Percentiles rank a stretch among this genome's conserved stretches.
These are phyloP conservation scores for Zosterops hypoxanthus DNA, from an alignment of 2,113 vertebrate genomes.

Conservation along the genomic window DNA sequence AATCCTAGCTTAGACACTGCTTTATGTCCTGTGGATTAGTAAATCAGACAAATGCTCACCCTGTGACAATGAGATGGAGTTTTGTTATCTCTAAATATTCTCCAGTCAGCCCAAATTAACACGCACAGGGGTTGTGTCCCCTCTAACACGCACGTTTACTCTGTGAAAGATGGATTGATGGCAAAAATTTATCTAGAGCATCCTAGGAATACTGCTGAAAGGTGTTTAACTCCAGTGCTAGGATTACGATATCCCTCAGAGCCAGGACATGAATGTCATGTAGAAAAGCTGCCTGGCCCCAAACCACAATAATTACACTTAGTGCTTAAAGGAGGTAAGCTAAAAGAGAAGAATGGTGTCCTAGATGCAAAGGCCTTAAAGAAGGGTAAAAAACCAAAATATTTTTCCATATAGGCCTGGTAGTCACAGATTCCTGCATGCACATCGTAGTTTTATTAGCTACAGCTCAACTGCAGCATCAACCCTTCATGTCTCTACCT, in stretches of 20 bases:
- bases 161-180: not conserved
- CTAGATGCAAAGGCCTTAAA: not conserved
- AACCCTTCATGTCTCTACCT: not conserved
- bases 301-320: not conserved
- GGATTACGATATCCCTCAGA: not conserved
- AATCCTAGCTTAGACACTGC: not conserved
- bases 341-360: not conserved
- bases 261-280: not conserved
- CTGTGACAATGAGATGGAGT: not conserved
- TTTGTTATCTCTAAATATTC: constrained; percentile 6
- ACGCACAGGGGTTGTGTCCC: not conserved
- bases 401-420: not conserved
- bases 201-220: not conserved
- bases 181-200: not conserved
- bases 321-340: not conserved
- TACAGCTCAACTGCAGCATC: not conserved
- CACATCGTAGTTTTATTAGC: not conserved
- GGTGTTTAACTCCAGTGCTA: not conserved
- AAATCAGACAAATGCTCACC: not conserved
- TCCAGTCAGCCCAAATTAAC: not conserved
- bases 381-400: not conserved
- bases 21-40: constrained; percentile 2
- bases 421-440: not conserved
- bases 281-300: not conserved
- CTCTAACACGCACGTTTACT: not conserved